Evolutionary conservation across 2,797 vertebrate genomes (phyloP), one percentile per base, ranked within the genome.

Genomic region (Notolepis coatsorum): DNA sequence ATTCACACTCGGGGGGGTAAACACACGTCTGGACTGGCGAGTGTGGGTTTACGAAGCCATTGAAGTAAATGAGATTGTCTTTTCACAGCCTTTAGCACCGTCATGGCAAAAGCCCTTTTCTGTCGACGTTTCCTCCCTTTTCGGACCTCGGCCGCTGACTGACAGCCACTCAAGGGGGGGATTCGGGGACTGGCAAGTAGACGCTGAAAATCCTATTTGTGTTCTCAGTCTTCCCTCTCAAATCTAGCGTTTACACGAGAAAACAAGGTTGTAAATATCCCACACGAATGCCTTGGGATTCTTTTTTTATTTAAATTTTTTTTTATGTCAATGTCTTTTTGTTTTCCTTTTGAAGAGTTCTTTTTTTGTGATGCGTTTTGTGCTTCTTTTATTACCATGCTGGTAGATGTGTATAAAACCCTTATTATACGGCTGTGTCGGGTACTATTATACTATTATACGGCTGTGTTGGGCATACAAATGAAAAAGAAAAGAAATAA

Each of bases 161-260:
- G 82, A 71, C 65, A 75, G 75, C 65, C 33, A 33, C 41, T 51
- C 46, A 1, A 56, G 79, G 39, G 51, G 55, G 61, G 35, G 21
- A 23, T 39, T 65, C 62, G 31, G 57, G 21, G 63, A 61, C 59
- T 62, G 70, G 79, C 88, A 85, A 77, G 84, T 82, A 89, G 73
- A 84, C 80, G 90, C 41, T 82, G 88, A 91, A 91, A 91, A 91
- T 93, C 90, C 81, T 81, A 84, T 59, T 73, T 72, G 55, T 79
- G 77, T 72, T 86, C 66, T 49, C 51, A n/a, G 60, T 67, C 75
- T 75, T 69, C 56, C 68, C 71, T 67, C 76, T 78, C 76, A 80
- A 59, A 84, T 81, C 56, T 91, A 39, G 82, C 67, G 78, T 91
- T 90, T 92, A 88, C 85, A 69, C 31, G 90, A 81, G 82, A 91